Percentiles rank a stretch among this genome's conserved stretches.
Conservation (phyloP, 2,113 vertebrate genomes). For the Gobius niger region DNA sequence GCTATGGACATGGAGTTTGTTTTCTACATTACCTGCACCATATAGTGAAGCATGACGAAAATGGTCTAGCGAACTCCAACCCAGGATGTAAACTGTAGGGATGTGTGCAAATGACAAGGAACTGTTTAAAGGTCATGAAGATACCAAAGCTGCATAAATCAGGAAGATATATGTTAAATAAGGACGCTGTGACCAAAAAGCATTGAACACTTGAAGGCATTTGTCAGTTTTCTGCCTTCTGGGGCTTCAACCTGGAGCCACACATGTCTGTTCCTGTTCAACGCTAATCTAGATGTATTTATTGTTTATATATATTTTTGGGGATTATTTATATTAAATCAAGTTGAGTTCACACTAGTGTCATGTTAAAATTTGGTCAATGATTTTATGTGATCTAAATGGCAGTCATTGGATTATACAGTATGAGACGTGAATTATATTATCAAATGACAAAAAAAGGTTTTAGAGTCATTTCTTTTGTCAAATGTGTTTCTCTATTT, state of each 20-base stretch:
- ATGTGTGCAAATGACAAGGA: constrained; percentile 10
- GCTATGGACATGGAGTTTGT: constrained; percentile 89
- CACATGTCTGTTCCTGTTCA: constrained; percentile 50
- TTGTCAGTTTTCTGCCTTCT: constrained; percentile 55
- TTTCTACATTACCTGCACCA: constrained; percentile 87
- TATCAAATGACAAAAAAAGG: background rate
- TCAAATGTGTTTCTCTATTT: background rate
- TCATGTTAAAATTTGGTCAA: background rate
- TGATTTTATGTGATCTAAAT: background rate
- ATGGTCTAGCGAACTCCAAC: background rate
- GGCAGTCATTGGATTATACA: background rate
- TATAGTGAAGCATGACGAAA: constrained; percentile 52
- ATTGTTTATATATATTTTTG: constrained; percentile 38
- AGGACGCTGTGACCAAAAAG: constrained; percentile 43
- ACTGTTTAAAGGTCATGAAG: constrained; percentile 15
- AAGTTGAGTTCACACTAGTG: background rate
- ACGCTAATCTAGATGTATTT: constrained; percentile 54
- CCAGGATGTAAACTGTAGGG: background rate
- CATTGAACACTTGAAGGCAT: constrained; percentile 18
- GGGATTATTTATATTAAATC: constrained; percentile 25
- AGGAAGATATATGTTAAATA: constrained; percentile 59
- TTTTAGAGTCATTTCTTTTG: background rate
- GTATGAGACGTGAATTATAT: background rate
- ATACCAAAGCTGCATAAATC: constrained; percentile 67
- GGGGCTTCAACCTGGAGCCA: constrained; percentile 39